Base-by-base conservation (phyloP, 2,797 vertebrate genomes). In the Cygnus olor region DNA sequence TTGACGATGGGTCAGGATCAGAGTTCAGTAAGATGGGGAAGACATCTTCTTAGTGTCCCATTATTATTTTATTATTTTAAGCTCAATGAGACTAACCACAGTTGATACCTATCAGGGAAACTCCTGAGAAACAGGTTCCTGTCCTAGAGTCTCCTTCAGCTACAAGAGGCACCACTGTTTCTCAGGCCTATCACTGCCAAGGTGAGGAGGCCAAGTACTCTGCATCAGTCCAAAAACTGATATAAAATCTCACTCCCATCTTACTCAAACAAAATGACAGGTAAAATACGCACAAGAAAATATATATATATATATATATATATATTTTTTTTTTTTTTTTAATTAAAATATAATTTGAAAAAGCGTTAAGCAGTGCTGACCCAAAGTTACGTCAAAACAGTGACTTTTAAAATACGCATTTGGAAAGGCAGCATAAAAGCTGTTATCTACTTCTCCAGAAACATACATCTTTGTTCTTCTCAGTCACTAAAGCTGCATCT, bases 151-250 rank as follows among this genome's bases (percentile, higher is more conserved):
- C 30, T 83, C 47, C 36, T 34, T 20, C 65, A 38, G 1, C 4
- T 32, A 12, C 19, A 80, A 73, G 32, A n/a, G 14, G 25, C 45
- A 82, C 38, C 20, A 34, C 4, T 18, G 19, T 14, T 47, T 44
- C 61, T 38, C 80, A 78, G 44, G 32, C 18, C 36, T 14, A 30
- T 0, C 8, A 4, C 27, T 34, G 44, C n/a, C 47, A 89, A 51
- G 1, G 1, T 1, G n/a, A 74, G 20, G 8, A 16, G 13, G 58
- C 7, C 47, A n/a, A 34, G 32, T 5, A 32, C 20, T 28, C 9
- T 63, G 24, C 4, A 0, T 4, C 58, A 70, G 18, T 34, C 70
- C 47, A 28, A 45, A 17, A 38, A 21, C 1, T 32, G 38, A 28
- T 32, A 4, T 3, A 44, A 77, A 66, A 40, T 28, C 56, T 80